Base-by-base conservation (phyloP, 1,140 invertebrate genomes). In the Trachymyrmex cornetzi region DNA sequence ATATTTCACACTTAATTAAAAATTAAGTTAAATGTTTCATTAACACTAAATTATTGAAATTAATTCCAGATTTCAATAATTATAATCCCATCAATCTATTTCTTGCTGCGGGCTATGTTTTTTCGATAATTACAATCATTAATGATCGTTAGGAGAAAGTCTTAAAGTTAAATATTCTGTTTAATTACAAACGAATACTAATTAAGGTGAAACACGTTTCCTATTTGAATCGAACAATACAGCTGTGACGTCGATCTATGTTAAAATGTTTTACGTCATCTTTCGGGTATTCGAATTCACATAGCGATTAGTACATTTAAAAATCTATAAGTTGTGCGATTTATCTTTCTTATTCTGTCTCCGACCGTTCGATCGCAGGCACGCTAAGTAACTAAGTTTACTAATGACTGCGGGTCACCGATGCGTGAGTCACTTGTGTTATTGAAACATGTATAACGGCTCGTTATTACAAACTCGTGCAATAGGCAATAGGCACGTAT, bases 371-470 rank as follows among this genome's bases (percentile, higher is more conserved):
- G 22, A 63, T 27, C 5, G 11, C 24, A 48, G 59, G 2, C 75
- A 44, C 24, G 22, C 24, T 27, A 30, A 79, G 19, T 30, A 44
- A 48, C 38, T 48, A 38, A 27, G 3, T 64, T 50, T 79, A n/a
- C 38, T 48, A 50, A 79, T 53, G 61, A 48, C 44, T 79, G 19
- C 61, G 53, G n/a, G 55, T 57, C 30, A 75, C 6, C 16, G 12
- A 12, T 66, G n/a, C 19, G 34, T 79, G 77, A 79, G 38, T 79
- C 77, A 79, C 19, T 66, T 66, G 19, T 24, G 59, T 79, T 66
- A 66, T 66, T 30, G 59, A 79, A 55, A 77, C 75, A 48, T 48
- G n/a, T 44, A 16, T 27, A 50, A 79, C 44, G 30, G n/a, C 38
- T 48, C 27, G 24, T 9, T 44, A 48, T 30, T 66, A 50, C 22